A percentile compares a stretch with the other conserved stretches of the same genome.
Conservation (phyloP, 2,888 invertebrate species). For the Chesias legatella region DNA sequence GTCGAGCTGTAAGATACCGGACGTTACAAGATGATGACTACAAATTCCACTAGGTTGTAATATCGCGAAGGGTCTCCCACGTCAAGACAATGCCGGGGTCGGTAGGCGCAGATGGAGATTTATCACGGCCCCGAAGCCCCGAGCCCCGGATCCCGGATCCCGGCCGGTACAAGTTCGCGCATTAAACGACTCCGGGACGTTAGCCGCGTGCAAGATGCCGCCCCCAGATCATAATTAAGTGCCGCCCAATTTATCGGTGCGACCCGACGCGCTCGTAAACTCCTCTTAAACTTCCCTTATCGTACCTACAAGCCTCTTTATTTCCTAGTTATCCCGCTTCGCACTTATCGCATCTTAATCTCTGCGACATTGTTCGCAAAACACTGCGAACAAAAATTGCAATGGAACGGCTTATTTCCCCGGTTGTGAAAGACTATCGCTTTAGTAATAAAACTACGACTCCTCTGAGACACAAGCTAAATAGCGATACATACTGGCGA, state of each 20-base stretch:
- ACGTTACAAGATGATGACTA: conserved; percentile 3
- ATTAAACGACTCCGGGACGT: conserved; percentile 79
- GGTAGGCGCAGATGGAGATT: conserved; percentile 70
- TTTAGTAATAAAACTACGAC: conserved; percentile 22
- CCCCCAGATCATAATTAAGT: conserved; percentile 81
- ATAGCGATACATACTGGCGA: conserved; percentile 35
- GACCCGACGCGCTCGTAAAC: conserved; percentile 70
- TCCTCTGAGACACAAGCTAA: conserved; percentile 36
- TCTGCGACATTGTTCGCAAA: conserved; percentile 26
- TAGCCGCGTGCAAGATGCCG: conserved; percentile 80
- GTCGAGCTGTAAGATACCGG: background rate
- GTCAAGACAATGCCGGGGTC: conserved; percentile 34
- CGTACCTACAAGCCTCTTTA: conserved; percentile 75
- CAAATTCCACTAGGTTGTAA: conserved; percentile 3
- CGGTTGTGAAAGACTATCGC: conserved; percentile 18
- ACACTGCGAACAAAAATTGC: conserved; percentile 23
- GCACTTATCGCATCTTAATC: conserved; percentile 71
- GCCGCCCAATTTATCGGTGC: conserved; percentile 80
- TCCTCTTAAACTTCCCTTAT: conserved; percentile 78
- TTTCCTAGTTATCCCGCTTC: conserved; percentile 72
- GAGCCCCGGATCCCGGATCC: background rate
- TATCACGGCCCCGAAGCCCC: conserved; percentile 74
- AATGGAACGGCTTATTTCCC: conserved; percentile 24
- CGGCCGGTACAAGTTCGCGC: conserved; percentile 76
- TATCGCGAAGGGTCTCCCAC: conserved; percentile 13